Percentiles rank a stretch among this genome's conserved stretches.
Evolutionary conservation across 2,113 vertebrate genomes (phyloP).

Genomic region (Syngnathus scovelli): DNA sequence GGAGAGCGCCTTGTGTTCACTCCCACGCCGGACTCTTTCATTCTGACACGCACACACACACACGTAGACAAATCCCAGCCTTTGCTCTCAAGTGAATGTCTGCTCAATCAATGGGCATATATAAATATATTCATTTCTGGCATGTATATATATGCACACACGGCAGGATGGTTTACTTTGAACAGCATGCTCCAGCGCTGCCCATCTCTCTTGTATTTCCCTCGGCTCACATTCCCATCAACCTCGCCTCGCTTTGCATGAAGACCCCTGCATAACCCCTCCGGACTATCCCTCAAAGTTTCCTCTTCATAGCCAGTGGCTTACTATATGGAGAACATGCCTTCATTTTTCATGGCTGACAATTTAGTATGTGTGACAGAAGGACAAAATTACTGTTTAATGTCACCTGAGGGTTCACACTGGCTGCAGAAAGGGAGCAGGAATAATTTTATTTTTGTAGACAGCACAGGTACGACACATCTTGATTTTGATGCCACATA

Average conservation of each 20-base stretch:
- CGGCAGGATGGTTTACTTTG: neutral
- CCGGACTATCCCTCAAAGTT: neutral
- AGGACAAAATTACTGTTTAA: too few relatives aligned
- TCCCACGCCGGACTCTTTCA: neutral
- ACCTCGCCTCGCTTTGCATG: neutral
- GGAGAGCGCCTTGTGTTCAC: constrained; percentile 4
- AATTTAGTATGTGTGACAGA: too few relatives aligned
- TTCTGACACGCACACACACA: neutral
- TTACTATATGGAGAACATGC: neutral
- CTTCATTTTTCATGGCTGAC: neutral
- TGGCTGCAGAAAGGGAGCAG: too few relatives aligned
- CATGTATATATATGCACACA: neutral
- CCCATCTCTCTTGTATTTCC: neutral
- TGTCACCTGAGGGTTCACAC: too few relatives aligned
- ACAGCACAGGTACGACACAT: too few relatives aligned
- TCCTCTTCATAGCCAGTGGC: neutral
- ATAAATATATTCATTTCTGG: neutral
- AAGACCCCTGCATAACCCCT: neutral
- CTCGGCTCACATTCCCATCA: neutral
- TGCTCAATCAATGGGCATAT: neutral
- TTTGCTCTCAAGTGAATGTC: constrained; percentile 6
- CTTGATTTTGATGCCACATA: too few relatives aligned
- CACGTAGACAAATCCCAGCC: neutral
- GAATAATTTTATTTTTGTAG: too few relatives aligned
- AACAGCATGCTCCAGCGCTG: neutral